Evolutionary conservation across 1,140 invertebrate species (phyloP).

Genomic region (Pygmarrhopalites habei): DNA sequence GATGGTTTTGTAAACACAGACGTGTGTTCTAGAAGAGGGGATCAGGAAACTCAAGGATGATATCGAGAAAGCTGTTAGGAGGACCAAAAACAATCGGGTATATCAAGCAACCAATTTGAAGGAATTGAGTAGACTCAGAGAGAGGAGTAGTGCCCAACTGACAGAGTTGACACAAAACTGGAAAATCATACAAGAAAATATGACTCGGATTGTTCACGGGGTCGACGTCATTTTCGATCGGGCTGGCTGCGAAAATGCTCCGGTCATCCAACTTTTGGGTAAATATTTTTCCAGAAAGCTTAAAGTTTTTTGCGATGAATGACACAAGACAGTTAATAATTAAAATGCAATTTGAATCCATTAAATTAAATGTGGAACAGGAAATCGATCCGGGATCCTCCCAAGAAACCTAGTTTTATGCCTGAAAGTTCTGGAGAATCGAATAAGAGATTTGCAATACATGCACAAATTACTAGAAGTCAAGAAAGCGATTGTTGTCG

Average conservation of each 20-base stretch:
- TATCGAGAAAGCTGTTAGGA: conserved; percentile 2
- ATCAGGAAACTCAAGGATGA: conserved; percentile 18
- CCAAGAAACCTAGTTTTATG: conserved; percentile 21
- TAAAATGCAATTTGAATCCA: neutral
- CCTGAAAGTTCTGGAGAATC: conserved; percentile 25
- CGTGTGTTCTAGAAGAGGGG: neutral
- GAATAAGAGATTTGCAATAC: conserved; percentile 17
- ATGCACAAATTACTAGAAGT: conserved; percentile 19
- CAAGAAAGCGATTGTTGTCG: conserved; percentile 18
- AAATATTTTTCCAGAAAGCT: too few relatives aligned
- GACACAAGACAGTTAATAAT: too few relatives aligned
- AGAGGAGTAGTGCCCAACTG: neutral
- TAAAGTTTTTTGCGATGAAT: too few relatives aligned
- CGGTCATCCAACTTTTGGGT: conserved; percentile 34
- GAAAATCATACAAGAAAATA: neutral
- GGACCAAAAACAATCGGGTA: neutral
- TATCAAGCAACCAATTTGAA: neutral
- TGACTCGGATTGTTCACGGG: conserved; percentile 7
- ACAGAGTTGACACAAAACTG: neutral
- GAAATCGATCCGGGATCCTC: conserved; percentile 6
- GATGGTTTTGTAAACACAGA: neutral
- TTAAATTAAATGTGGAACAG: neutral
- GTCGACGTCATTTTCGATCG: conserved; percentile 20
- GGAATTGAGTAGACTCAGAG: conserved; percentile 2
- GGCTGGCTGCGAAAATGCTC: conserved; percentile 19